Conservation (phyloP, 2,797 vertebrate species). For the Enteromius fasciolatus region DNA sequence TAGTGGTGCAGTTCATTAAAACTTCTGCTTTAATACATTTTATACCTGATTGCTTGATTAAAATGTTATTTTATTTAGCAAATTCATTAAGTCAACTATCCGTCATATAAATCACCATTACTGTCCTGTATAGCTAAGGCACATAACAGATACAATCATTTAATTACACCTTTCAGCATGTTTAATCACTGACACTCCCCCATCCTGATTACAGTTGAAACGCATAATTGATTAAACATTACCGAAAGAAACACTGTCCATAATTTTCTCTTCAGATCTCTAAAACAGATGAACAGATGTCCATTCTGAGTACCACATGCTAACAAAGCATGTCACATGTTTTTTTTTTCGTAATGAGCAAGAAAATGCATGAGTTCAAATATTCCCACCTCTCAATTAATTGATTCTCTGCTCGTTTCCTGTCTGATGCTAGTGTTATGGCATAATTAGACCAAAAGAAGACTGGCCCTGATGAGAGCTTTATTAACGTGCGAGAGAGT, state of each 20-base stretch:
- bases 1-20: neutral
- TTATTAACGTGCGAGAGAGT: constrained; percentile 36
- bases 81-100: constrained; percentile 23
- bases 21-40: neutral
- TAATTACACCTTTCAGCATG: constrained; percentile 24
- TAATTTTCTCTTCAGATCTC: constrained; percentile 26
- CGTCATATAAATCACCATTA: neutral
- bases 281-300: constrained; percentile 28
- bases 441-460: constrained; percentile 44
- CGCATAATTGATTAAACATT: constrained; percentile 6
- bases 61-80: neutral
- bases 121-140: neutral
- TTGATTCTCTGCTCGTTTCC: constrained; percentile 23
- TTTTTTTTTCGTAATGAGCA: constrained; percentile 6
- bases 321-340: constrained; percentile 18
- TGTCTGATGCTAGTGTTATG: constrained; percentile 23
- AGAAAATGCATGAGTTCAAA: constrained; percentile 30
- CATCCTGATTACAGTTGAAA: constrained; percentile 20
- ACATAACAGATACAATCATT: constrained; percentile 15
- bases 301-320: constrained; percentile 19
- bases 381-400: neutral
- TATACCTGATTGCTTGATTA: constrained; percentile 5
- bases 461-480: constrained; percentile 32
- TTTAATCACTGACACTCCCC: constrained; percentile 25
- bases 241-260: neutral